Conservation (phyloP, 2,113 vertebrate genomes). For the Limanda limanda region DNA sequence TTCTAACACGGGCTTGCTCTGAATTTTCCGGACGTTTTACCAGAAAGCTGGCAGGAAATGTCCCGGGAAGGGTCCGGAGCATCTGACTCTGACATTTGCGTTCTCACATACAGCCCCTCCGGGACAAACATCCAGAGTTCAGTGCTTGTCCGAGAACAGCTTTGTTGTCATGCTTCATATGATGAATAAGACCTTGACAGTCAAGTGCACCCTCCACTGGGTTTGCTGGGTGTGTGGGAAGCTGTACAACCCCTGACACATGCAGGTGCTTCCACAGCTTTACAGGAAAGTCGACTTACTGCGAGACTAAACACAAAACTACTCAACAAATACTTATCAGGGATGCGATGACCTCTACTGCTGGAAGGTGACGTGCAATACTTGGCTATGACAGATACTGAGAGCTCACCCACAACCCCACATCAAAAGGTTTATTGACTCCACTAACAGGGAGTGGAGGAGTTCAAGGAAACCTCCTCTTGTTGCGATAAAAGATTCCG, state of each 20-base stretch:
- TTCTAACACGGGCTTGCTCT: too few species aligned
- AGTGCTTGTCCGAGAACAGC: not conserved
- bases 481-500: constrained; percentile 25
- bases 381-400: constrained; percentile 8
- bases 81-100: not conserved
- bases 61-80: too few species aligned
- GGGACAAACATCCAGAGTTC: not conserved
- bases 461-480: constrained; percentile 31
- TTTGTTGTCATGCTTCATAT: not conserved
- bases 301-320: not conserved
- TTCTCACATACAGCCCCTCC: not conserved
- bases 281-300: constrained; percentile 17
- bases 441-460: not conserved
- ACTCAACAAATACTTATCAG: not conserved
- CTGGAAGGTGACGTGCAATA: not conserved
- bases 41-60: too few species aligned
- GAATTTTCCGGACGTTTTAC: too few species aligned
- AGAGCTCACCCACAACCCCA: constrained; percentile 30
- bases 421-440: constrained; percentile 14
- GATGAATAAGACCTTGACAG: constrained; percentile 11
- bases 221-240: not conserved
- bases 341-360: not conserved
- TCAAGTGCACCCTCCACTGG: not conserved
- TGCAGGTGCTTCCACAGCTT: not conserved
- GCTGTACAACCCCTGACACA: not conserved